These are phyloP conservation scores for Scaptodrosophila lebanonensis DNA, from an alignment of 1,140 invertebrate genomes.

Conservation along the genomic window DNA sequence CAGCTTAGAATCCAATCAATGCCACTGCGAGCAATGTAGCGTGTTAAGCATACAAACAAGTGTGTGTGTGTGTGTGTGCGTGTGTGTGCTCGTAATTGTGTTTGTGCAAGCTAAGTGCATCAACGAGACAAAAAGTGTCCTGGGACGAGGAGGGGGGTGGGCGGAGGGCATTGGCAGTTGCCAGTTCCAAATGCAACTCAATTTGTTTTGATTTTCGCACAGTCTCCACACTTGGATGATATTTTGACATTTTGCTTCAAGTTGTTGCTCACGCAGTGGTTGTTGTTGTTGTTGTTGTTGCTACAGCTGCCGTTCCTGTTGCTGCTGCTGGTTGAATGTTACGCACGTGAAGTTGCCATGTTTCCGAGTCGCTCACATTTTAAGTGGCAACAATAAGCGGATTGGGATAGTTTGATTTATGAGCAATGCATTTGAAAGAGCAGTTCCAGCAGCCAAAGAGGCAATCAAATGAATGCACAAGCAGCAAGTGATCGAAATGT, in stretches of 20 bases:
- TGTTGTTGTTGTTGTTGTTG: too few species aligned
- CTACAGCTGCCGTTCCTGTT: constrained; percentile 13
- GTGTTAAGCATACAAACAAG: constrained; percentile 15
- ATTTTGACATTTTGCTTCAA: neutral
- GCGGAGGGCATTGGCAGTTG: neutral
- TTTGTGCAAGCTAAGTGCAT: too few species aligned
- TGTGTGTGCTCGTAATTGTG: too few species aligned
- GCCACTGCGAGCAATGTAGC: constrained; percentile 32
- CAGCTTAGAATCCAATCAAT: constrained; percentile 40
- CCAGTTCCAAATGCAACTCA: constrained; percentile 17
- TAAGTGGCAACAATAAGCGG: constrained; percentile 44
- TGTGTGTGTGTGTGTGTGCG: neutral
- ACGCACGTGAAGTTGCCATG: constrained; percentile 13
- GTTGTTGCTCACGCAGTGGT: neutral
- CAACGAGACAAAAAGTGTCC: neutral
- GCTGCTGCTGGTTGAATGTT: constrained; percentile 12
- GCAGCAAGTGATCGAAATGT: constrained; percentile 28
- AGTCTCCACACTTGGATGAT: constrained; percentile 12
- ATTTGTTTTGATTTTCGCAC: constrained; percentile 26
- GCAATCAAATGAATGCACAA: constrained; percentile 42
- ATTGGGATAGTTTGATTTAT: constrained; percentile 54
- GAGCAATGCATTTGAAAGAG: constrained; percentile 40
- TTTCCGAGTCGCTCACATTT: constrained; percentile 19
- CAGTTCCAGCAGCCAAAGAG: constrained; percentile 29
- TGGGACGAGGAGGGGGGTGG: neutral